phyloP scores from a whole-genome alignment of 1,140 invertebrate species.

The Pararge aegeria region DNA sequence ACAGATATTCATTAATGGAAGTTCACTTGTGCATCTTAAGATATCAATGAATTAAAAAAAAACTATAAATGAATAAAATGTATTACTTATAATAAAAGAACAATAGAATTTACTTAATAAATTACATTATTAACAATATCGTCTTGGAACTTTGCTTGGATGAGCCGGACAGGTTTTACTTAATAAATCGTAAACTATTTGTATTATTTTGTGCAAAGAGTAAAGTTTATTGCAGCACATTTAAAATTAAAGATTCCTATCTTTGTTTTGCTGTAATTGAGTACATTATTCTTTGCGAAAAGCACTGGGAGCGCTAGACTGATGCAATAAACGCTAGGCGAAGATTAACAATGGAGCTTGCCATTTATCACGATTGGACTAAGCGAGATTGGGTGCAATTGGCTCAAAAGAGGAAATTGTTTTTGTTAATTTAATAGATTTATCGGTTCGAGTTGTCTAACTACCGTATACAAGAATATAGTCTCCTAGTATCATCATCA shows the following conservation, averaged over 20 bases:
- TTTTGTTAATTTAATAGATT: constrained; percentile 1
- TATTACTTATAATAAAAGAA: too few relatives aligned
- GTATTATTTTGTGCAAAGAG: not conserved
- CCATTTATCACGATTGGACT: constrained; percentile 20
- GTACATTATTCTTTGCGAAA: constrained; percentile 25
- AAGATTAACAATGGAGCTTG: constrained; percentile 25
- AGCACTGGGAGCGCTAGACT: constrained; percentile 17
- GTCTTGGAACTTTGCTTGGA: too few relatives aligned
- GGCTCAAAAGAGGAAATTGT: not conserved
- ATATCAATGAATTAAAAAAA: too few relatives aligned
- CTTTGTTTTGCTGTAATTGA: constrained; percentile 26
- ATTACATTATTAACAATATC: too few relatives aligned
- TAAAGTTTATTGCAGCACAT: not conserved
- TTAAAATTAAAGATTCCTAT: constrained; percentile 32
- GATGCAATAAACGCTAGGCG: constrained; percentile 29
- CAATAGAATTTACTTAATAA: too few relatives aligned
- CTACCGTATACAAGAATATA: too few relatives aligned
- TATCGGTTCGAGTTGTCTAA: not conserved
- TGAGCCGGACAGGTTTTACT: too few relatives aligned
- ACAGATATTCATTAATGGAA: too few relatives aligned
- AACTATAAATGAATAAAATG: too few relatives aligned
- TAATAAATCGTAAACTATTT: not conserved
- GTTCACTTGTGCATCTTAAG: too few relatives aligned
- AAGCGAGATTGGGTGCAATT: constrained; percentile 13
- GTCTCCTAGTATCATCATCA: too few relatives aligned